Evolutionary conservation across 2,888 invertebrate genomes (phyloP).

Genomic region (Drosophila acutilabella): DNA sequence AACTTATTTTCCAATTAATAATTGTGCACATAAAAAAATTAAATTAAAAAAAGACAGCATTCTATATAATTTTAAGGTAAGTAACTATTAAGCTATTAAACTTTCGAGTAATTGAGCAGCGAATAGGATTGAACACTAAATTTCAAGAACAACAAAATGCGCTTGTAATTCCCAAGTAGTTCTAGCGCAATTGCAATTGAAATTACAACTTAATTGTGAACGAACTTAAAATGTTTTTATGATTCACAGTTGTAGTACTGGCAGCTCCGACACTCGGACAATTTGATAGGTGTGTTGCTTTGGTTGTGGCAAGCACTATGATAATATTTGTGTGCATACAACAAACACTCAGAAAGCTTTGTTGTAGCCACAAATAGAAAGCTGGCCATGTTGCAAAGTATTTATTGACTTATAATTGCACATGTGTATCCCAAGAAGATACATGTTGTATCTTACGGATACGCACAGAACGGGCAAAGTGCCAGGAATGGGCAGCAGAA

Average conservation of each 20-base stretch:
- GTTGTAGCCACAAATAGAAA: slow-evolving; percentile 30
- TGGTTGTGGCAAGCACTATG: slow-evolving; percentile 27
- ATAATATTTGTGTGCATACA: slow-evolving; percentile 33
- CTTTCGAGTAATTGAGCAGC: too few species aligned
- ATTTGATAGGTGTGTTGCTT: slow-evolving; percentile 10
- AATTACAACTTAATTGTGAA: slow-evolving; percentile 12
- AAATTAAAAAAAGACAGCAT: too few species aligned
- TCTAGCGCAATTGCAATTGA: slow-evolving; percentile 1
- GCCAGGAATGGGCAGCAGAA: slow-evolving; percentile 17
- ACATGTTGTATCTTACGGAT: slow-evolving; percentile 15
- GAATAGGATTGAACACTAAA: neutral
- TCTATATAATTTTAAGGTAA: too few species aligned
- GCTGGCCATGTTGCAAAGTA: slow-evolving; percentile 20
- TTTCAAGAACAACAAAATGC: neutral
- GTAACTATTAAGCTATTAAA: too few species aligned
- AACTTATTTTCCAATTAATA: too few species aligned
- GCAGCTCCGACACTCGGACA: neutral
- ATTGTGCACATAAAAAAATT: too few species aligned
- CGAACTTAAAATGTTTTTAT: slow-evolving; percentile 2
- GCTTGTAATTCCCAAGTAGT: slow-evolving; percentile 17
- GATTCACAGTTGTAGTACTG: slow-evolving; percentile 10
- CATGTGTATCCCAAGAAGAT: slow-evolving; percentile 26
- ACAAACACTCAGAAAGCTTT: neutral
- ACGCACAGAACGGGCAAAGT: slow-evolving; percentile 20
- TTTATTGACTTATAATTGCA: slow-evolving; percentile 43